phyloP scores from a whole-genome alignment of 1,140 invertebrate species.

The Harlomillsia oculata region DNA sequence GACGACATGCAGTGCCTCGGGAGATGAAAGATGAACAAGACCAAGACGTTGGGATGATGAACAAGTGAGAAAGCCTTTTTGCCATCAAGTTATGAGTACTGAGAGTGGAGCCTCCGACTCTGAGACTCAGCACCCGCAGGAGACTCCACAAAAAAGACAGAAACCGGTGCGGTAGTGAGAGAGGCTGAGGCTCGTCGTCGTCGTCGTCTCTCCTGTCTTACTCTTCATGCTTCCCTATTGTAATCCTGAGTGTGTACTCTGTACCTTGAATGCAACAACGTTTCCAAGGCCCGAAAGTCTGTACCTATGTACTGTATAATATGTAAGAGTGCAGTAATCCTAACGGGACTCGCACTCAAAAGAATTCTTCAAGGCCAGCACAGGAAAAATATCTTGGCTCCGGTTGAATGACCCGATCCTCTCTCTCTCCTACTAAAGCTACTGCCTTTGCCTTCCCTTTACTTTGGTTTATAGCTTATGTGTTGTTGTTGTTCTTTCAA shows the following conservation, averaged over 20 bases:
- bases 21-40: too few species aligned
- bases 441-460: too few species aligned
- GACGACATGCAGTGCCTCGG: too few species aligned
- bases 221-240: slow-evolving; percentile 4
- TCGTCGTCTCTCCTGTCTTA: not conserved
- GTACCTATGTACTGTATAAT: not conserved
- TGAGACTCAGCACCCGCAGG: too few species aligned
- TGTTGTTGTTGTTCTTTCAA: too few species aligned
- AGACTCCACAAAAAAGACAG: slow-evolving; percentile 21
- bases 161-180: slow-evolving; percentile 15
- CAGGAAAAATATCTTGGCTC: slow-evolving; percentile 32
- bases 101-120: too few species aligned
- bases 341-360: slow-evolving; percentile 32
- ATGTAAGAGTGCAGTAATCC: slow-evolving; percentile 29
- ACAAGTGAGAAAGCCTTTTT: too few species aligned
- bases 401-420: slow-evolving; percentile 34
- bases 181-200: not conserved
- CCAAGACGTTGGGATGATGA: too few species aligned
- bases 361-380: slow-evolving; percentile 36
- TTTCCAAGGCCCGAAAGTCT: not conserved
- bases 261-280: not conserved
- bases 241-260: slow-evolving; percentile 4
- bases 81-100: too few species aligned
- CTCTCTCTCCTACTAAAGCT: not conserved
- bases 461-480: too few species aligned